Evolutionary conservation across 1,140 invertebrate genomes (phyloP).

Genomic region (Megathymus violae): DNA sequence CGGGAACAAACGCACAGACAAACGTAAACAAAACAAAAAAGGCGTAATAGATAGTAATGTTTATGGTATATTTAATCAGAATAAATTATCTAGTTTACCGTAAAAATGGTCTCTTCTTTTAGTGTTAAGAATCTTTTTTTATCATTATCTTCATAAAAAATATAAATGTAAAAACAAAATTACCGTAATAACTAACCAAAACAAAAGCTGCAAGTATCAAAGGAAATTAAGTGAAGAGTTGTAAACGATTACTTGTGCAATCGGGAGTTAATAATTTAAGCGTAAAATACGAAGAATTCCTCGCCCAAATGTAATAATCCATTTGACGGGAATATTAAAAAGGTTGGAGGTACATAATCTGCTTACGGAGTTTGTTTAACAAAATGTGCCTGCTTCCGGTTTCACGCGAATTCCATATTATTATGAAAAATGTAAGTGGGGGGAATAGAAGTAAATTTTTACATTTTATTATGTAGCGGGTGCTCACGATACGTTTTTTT

Average conservation of each 20-base stretch:
- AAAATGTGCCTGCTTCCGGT: not conserved
- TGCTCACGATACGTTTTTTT: no score
- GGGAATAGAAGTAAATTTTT: not conserved
- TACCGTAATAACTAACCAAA: no score
- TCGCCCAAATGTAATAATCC: slow-evolving; percentile 14
- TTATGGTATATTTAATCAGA: no score
- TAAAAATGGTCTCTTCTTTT: no score
- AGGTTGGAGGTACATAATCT: slow-evolving; percentile 19
- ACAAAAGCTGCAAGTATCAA: slow-evolving; percentile 7
- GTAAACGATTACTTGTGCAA: slow-evolving; percentile 9
- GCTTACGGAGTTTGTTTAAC: slow-evolving; percentile 1
- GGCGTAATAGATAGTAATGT: no score
- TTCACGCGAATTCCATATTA: not conserved
- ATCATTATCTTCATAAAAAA: no score
- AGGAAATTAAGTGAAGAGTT: slow-evolving; percentile 6
- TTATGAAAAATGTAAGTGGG: not conserved
- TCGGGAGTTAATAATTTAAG: slow-evolving; percentile 18
- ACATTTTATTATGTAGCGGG: no score
- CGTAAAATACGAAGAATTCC: slow-evolving; percentile 17
- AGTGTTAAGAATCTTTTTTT: no score
- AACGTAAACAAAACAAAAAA: no score
- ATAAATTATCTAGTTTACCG: no score
- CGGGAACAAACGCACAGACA: no score
- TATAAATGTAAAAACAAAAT: no score
- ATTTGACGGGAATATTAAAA: slow-evolving; percentile 24